A percentile compares a stretch with the other conserved stretches of the same genome.
phyloP scores from a whole-genome alignment of 2,113 vertebrate species.

The Chinchilla lanigera region DNA sequence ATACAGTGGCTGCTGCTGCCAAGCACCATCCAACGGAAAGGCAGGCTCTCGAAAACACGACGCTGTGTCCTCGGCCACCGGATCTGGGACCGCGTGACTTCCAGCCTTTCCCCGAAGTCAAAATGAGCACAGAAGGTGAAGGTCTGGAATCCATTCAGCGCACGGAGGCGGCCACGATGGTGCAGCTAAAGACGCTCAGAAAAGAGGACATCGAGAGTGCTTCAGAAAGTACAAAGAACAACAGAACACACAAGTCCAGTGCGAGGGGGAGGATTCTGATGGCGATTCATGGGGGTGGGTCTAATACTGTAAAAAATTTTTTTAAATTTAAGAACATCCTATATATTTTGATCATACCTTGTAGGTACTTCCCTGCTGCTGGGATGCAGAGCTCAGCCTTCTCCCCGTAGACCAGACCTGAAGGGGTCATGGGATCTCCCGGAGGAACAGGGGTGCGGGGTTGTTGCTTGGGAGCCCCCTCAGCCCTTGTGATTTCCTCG shows the following conservation, averaged over 20 bases:
- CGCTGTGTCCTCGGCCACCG: neutral
- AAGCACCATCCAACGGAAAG: neutral
- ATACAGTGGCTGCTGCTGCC: neutral
- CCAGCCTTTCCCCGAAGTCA: neutral
- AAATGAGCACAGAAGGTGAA: neutral
- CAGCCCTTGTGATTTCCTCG: fast-evolving
- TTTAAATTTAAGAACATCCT: neutral
- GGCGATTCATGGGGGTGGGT: neutral
- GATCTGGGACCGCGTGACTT: neutral
- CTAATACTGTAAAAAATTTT: neutral
- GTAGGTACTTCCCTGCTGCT: neutral
- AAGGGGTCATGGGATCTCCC: fast-evolving
- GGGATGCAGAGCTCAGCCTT: fast-evolving
- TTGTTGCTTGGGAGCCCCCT: fast-evolving
- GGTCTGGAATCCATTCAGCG: neutral
- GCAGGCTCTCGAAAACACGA: neutral
- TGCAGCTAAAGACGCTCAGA: neutral
- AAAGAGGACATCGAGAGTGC: neutral
- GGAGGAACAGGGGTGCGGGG: neutral
- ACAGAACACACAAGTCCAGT: neutral
- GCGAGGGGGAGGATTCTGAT: neutral
- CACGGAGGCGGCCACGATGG: neutral
- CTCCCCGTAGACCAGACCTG: fast-evolving
- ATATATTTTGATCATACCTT: neutral
- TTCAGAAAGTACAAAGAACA: neutral